A percentile compares a stretch with the other conserved stretches of the same genome.
These are phyloP conservation scores for Aurelia aurita complex sp. Pacific DNA, from an alignment of 30 jellyfish, hydroid and myxozoan species.

Conservation along the genomic window DNA sequence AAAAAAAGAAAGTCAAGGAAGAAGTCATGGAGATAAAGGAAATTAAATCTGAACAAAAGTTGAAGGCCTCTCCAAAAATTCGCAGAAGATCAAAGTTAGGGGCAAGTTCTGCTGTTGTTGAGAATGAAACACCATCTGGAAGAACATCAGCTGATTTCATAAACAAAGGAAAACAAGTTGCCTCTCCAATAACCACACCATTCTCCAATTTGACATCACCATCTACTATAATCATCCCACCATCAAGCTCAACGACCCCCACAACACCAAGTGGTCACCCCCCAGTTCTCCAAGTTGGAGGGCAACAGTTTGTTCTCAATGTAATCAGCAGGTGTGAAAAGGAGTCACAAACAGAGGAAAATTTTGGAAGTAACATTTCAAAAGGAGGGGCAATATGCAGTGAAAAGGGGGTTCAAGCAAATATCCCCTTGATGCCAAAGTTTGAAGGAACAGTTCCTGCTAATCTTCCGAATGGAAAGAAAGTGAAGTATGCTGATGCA, in stretches of 20 bases:
- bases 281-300: constrained; percentile 72
- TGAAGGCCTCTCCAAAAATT: neutral
- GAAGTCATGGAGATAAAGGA: neutral
- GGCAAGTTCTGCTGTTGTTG: neutral
- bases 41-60: neutral
- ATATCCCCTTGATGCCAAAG: constrained; percentile 53
- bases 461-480: constrained; percentile 46
- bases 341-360: constrained; percentile 43
- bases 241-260: constrained; percentile 9
- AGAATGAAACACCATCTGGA: neutral
- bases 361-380: neutral
- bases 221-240: constrained; percentile 35
- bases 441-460: constrained; percentile 61
- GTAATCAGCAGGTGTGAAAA: constrained; percentile 68
- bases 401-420: constrained; percentile 64
- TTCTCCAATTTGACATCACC: neutral
- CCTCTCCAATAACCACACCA: neutral
- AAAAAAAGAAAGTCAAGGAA: neutral
- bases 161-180: neutral
- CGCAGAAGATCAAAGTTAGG: neutral
- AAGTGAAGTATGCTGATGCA: constrained; percentile 58
- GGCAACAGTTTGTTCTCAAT: constrained; percentile 66
- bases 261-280: constrained; percentile 58
- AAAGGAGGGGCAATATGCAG: neutral
- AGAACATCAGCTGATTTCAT: neutral